These are phyloP conservation scores for Trypoxylus dichotomus DNA, from an alignment of 1,140 invertebrate genomes.

Conservation along the genomic window DNA sequence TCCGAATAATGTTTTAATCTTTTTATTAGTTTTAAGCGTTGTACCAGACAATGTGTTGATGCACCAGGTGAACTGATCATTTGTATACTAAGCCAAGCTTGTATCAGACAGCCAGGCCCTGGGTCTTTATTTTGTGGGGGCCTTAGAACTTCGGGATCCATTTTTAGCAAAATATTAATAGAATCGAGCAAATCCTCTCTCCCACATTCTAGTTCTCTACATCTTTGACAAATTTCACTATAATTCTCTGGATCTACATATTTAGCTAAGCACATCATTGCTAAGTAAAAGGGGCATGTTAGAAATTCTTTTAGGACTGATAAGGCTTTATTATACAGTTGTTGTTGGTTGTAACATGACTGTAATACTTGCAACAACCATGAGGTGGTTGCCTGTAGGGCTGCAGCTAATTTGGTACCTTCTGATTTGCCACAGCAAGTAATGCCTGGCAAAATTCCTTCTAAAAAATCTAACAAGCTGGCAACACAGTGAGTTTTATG, in stretches of 20 bases:
- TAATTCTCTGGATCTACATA: conserved; percentile 56
- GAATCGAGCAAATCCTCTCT: conserved; percentile 56
- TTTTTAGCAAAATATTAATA: conserved; percentile 60
- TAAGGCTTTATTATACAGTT: conserved; percentile 71
- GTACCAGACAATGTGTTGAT: conserved; percentile 75
- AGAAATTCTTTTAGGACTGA: conserved; percentile 70
- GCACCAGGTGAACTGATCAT: conserved; percentile 74
- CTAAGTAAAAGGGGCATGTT: conserved; percentile 73
- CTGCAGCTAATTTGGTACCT: conserved; percentile 73
- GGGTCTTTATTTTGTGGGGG: conserved; percentile 62
- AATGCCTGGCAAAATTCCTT: conserved; percentile 70
- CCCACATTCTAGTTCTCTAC: conserved; percentile 66
- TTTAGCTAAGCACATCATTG: conserved; percentile 81
- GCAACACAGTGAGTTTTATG: conserved; percentile 87
- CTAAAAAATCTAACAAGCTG: conserved; percentile 82
- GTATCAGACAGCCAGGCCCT: conserved; percentile 72
- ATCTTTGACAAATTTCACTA: conserved; percentile 70
- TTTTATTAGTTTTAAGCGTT: conserved; percentile 81
- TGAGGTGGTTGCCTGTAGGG: conserved; percentile 74
- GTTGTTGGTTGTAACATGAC: conserved; percentile 54
- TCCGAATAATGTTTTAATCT: conserved; percentile 72
- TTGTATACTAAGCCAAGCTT: conserved; percentile 69
- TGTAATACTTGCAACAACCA: conserved; percentile 83
- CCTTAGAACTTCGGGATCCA: conserved; percentile 65
- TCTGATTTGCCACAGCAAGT: conserved; percentile 77